A percentile compares a stretch with the other conserved stretches of the same genome.
phyloP scores from a whole-genome alignment of 2,113 vertebrate species.

The Pandion haliaetus region DNA sequence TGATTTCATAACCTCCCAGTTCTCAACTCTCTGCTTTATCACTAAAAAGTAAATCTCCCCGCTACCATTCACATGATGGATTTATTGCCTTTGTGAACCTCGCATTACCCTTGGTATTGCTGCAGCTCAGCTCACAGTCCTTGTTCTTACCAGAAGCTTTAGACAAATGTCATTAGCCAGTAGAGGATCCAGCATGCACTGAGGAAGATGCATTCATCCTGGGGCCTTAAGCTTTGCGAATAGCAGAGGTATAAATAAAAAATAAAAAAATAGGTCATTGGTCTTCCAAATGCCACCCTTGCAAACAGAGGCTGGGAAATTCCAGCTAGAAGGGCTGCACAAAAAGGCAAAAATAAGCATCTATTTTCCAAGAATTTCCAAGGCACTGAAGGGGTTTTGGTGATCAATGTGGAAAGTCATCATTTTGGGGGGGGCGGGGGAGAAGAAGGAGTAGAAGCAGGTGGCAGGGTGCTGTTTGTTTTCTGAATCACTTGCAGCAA shows the following conservation, averaged over 20 bases:
- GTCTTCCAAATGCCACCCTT: background rate
- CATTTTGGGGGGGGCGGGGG: background rate
- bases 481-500: background rate
- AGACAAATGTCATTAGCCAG: background rate
- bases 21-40: background rate
- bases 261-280: background rate
- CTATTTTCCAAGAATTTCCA: background rate
- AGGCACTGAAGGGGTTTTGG: background rate
- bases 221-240: background rate
- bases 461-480: background rate
- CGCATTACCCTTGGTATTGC: background rate
- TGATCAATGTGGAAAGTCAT: background rate
- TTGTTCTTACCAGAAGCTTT: background rate
- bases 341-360: background rate
- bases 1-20: background rate
- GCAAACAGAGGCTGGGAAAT: background rate
- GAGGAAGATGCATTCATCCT: background rate
- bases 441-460: background rate
- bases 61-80: background rate
- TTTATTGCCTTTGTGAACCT: background rate
- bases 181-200: background rate
- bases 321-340: background rate
- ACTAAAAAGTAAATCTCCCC: background rate
- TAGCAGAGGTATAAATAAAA: background rate
- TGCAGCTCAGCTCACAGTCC: background rate